These are phyloP conservation scores for Drosophila mayaguana DNA, from an alignment of 2,888 invertebrate genomes.

Conservation along the genomic window DNA sequence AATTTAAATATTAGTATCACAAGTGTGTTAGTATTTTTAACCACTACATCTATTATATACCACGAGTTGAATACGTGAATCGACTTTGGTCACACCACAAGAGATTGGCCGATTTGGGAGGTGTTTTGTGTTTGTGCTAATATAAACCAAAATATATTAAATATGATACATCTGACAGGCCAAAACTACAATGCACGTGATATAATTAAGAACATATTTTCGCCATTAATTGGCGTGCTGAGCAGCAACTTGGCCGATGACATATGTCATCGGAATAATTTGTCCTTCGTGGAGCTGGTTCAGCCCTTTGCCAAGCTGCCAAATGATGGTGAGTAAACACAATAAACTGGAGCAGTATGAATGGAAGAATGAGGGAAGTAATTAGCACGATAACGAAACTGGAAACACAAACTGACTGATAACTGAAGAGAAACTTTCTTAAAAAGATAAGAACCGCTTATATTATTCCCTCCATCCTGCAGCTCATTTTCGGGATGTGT, in stretches of 20 bases:
- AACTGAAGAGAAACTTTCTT: neutral
- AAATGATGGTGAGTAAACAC: constrained; percentile 88
- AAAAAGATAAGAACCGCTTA: neutral
- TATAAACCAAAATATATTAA: constrained; percentile 34
- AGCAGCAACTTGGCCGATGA: constrained; percentile 93
- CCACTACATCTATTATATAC: neutral
- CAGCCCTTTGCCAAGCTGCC: constrained; percentile 94
- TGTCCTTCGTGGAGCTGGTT: constrained; percentile 94
- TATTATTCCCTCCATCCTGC: constrained; percentile 33
- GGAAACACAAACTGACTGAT: neutral
- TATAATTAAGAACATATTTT: constrained; percentile 95
- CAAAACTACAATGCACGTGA: constrained; percentile 91
- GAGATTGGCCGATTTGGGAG: constrained; percentile 40
- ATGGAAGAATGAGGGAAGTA: neutral
- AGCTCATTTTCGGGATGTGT: constrained; percentile 94
- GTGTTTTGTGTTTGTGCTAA: constrained; percentile 34
- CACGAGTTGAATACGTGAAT: neutral
- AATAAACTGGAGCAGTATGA: neutral
- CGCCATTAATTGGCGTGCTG: constrained; percentile 94
- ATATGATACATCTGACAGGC: constrained; percentile 86
- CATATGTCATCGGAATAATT: constrained; percentile 94
- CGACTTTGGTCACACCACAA: constrained; percentile 37
- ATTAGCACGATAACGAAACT: neutral
- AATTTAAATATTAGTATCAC: constrained; percentile 8
- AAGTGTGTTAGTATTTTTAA: neutral